Percentiles rank a stretch among this genome's conserved stretches.
These are phyloP conservation scores for Penelope pileata DNA, from an alignment of 2,113 vertebrate genomes.

Conservation along the genomic window DNA sequence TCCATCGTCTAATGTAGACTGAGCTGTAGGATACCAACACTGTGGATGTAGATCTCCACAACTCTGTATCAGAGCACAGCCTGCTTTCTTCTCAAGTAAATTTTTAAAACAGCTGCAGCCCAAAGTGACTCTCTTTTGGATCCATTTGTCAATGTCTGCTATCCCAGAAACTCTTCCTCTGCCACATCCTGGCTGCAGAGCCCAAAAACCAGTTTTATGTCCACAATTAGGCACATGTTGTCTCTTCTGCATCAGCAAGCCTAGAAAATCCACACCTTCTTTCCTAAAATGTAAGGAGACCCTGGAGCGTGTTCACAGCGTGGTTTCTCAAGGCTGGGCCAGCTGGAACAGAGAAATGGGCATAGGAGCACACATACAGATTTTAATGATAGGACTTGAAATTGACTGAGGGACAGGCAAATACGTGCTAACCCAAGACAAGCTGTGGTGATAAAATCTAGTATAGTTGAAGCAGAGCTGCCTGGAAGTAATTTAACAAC, in stretches of 20 bases:
- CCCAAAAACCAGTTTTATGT: neutral
- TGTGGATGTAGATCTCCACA: neutral
- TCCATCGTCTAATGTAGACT: neutral
- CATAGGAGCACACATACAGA: neutral
- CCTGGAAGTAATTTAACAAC: neutral
- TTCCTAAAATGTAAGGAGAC: neutral
- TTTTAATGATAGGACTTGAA: neutral
- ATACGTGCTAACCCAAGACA: neutral
- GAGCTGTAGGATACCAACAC: neutral
- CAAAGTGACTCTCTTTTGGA: neutral
- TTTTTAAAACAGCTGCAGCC: neutral
- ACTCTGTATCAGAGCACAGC: neutral
- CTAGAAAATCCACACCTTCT: neutral
- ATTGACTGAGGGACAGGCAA: neutral
- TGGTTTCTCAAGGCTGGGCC: neutral
- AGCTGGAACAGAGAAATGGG: neutral
- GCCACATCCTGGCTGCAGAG: fast-evolving
- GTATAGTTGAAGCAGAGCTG: neutral
- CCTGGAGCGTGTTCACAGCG: neutral
- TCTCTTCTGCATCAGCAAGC: neutral
- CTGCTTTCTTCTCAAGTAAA: neutral
- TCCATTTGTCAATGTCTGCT: neutral
- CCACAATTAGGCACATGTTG: neutral
- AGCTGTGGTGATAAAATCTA: neutral
- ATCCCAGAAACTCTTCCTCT: neutral